phyloP scores from a whole-genome alignment of 2,797 vertebrate genomes.

The Limosa lapponica region DNA sequence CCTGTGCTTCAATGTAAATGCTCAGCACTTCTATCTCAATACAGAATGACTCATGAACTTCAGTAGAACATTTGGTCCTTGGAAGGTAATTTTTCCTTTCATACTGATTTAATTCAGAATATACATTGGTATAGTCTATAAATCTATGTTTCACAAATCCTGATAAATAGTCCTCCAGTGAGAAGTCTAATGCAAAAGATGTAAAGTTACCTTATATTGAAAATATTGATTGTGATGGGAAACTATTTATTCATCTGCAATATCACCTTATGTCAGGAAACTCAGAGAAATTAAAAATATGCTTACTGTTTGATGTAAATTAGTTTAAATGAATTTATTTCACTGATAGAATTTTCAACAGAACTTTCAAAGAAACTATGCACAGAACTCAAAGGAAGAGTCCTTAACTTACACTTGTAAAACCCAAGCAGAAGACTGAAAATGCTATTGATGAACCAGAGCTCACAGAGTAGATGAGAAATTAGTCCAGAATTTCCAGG shows the following conservation, averaged over 20 bases:
- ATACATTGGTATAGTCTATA: neutral
- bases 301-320: neutral
- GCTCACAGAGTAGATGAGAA: neutral
- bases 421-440: neutral
- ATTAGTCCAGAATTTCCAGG: neutral
- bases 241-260: neutral
- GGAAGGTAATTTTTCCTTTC: conserved; percentile 15
- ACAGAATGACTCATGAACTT: conserved; percentile 24
- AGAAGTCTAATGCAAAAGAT: neutral
- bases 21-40: neutral
- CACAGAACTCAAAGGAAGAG: neutral
- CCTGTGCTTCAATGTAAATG: neutral
- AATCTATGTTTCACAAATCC: neutral
- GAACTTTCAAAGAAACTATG: neutral
- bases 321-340: neutral
- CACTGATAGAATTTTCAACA: neutral
- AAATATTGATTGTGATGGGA: neutral
- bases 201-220: neutral
- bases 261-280: neutral
- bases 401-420: neutral
- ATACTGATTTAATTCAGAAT: neutral
- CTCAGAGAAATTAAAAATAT: neutral
- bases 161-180: neutral
- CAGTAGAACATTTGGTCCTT: neutral
- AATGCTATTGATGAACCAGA: neutral